phyloP scores from a whole-genome alignment of 2,113 vertebrate genomes.

The Perca flavescens region DNA sequence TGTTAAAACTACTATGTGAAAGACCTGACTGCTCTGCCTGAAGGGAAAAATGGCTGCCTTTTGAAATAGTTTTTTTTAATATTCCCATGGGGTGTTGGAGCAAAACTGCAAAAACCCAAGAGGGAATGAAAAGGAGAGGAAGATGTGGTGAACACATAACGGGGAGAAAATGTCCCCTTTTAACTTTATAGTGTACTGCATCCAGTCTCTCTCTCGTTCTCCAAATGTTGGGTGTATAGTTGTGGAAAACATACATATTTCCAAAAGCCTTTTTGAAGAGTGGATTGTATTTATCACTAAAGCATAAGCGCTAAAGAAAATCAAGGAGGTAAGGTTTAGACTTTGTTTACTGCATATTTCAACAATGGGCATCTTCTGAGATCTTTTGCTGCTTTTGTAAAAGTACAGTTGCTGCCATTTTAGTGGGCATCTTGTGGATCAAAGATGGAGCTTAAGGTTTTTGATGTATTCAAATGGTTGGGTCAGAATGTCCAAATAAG shows the following conservation, averaged over 20 bases:
- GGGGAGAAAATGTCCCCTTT: conserved; percentile 48
- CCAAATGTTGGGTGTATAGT: conserved; percentile 66
- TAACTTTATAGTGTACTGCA: conserved; percentile 56
- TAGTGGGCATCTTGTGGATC: conserved; percentile 14
- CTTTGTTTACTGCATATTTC: conserved; percentile 70
- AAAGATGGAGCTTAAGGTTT: conserved; percentile 1
- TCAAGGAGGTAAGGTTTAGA: conserved; percentile 39
- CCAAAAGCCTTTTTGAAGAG: conserved; percentile 79
- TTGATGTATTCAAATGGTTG: background rate
- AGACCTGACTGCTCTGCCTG: conserved; percentile 81
- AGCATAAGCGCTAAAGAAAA: conserved; percentile 65
- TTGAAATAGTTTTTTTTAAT: conserved; percentile 75
- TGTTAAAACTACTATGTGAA: conserved; percentile 77
- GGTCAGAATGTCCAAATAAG: background rate
- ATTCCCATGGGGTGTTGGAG: conserved; percentile 66
- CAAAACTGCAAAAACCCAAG: conserved; percentile 53
- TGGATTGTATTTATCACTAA: conserved; percentile 75
- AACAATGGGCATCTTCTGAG: conserved; percentile 62
- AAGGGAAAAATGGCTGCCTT: conserved; percentile 80
- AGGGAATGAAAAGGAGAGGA: conserved; percentile 61
- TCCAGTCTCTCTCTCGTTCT: conserved; percentile 70
- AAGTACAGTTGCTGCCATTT: conserved; percentile 46
- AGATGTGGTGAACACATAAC: conserved; percentile 52
- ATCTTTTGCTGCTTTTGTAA: conserved; percentile 59
- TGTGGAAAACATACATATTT: conserved; percentile 68